Evolutionary conservation across 1,140 invertebrate species (phyloP).

Genomic region (Caerostris extrusa): DNA sequence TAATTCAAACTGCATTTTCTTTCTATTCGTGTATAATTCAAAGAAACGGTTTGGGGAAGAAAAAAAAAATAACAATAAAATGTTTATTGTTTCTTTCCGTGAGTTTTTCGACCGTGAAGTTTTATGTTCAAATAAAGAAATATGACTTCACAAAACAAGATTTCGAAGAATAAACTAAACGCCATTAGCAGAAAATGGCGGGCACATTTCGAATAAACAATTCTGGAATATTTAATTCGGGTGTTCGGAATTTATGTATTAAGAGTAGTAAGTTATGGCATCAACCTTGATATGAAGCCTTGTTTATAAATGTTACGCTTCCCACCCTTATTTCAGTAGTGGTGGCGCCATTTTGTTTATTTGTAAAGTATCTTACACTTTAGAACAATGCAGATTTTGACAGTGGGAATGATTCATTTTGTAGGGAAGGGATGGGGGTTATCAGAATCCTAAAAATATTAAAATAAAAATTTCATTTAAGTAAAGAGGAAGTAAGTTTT

Average conservation of each 20-base stretch:
- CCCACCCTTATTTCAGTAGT: neutral
- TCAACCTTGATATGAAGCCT: neutral
- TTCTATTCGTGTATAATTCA: neutral
- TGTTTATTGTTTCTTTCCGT: slow-evolving; percentile 13
- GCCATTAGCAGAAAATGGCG: neutral
- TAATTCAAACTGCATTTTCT: neutral
- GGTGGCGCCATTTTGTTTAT: neutral
- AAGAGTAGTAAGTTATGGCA: neutral
- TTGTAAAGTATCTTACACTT: neutral
- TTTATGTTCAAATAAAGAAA: neutral
- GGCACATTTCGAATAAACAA: slow-evolving; percentile 1
- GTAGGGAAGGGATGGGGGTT: no score
- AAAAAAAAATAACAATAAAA: neutral
- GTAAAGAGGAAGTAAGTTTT: no score
- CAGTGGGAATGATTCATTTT: neutral
- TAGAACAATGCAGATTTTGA: neutral
- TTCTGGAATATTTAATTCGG: neutral
- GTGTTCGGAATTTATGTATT: neutral
- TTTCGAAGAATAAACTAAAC: neutral
- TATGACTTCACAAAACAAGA: slow-evolving; percentile 5
- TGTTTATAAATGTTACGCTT: neutral
- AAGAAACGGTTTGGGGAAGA: neutral
- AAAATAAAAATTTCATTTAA: no score
- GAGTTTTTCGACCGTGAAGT: neutral
- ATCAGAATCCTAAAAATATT: no score